Percentiles rank a stretch among this genome's conserved stretches.
Evolutionary conservation across 2,113 vertebrate species (phyloP).

Genomic region (Noctilio leporinus): DNA sequence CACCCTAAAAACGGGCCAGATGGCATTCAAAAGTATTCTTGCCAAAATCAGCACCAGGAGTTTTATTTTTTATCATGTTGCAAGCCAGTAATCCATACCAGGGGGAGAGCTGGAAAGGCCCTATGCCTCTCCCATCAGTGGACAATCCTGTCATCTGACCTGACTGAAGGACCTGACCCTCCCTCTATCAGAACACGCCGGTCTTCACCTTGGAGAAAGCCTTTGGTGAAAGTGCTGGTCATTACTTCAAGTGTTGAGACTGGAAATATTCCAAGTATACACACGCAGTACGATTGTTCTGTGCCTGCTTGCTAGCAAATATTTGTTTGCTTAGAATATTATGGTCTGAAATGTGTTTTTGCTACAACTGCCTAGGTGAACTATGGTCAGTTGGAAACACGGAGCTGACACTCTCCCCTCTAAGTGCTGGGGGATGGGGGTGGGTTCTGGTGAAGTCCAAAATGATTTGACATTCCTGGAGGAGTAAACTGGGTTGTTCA

Average conservation of each 20-base stretch:
- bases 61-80: not conserved
- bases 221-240: not conserved
- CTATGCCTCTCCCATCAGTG: not conserved
- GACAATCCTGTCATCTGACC: not conserved
- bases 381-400: not conserved
- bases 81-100: not conserved
- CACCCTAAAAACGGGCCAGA: not conserved
- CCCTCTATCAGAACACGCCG: not conserved
- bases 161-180: not conserved
- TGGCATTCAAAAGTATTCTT: slow-evolving; percentile 2
- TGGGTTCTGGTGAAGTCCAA: not conserved
- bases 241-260: not conserved
- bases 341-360: not conserved
- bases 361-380: not conserved
- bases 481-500: not conserved
- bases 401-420: not conserved
- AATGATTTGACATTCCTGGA: not conserved
- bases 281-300: not conserved
- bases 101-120: not conserved
- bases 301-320: not conserved
- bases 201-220: not conserved
- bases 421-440: not conserved
- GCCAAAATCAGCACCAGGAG: not conserved
- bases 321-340: not conserved
- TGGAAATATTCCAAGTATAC: not conserved